Evolutionary conservation across 2,113 vertebrate genomes (phyloP).

Genomic region (Symphodus melops): DNA sequence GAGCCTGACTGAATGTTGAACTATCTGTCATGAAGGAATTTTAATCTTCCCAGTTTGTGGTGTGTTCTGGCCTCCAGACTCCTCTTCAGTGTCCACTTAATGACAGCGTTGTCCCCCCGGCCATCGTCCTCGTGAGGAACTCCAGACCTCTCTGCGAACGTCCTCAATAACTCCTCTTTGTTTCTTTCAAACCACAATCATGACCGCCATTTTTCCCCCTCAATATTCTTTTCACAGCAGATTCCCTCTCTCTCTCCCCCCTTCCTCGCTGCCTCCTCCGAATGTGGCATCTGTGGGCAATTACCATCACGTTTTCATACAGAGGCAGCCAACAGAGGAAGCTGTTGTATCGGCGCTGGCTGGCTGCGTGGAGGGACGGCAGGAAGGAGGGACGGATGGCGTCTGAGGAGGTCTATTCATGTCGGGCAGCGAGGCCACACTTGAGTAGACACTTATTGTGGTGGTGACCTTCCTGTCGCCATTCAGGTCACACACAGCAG

Average conservation of each 20-base stretch:
- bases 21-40: slow-evolving; percentile 48
- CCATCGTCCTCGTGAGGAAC: slow-evolving; percentile 33
- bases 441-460: slow-evolving; percentile 63
- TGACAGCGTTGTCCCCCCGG: slow-evolving; percentile 43
- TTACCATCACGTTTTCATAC: slow-evolving; percentile 70
- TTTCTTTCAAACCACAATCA: slow-evolving; percentile 62
- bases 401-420: slow-evolving; percentile 70
- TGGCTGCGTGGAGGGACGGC: slow-evolving; percentile 41
- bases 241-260: slow-evolving; percentile 12
- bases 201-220: slow-evolving; percentile 39
- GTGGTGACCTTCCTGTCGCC: slow-evolving; percentile 63
- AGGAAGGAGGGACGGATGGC: slow-evolving; percentile 62
- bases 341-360: slow-evolving; percentile 56
- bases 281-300: slow-evolving; percentile 73
- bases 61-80: slow-evolving; percentile 3
- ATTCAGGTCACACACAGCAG: slow-evolving; percentile 41
- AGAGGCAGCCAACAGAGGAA: slow-evolving; percentile 75
- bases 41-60: slow-evolving; percentile 55
- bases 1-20: slow-evolving; percentile 31
- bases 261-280: slow-evolving; percentile 27
- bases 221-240: slow-evolving; percentile 60
- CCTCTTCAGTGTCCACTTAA: slow-evolving; percentile 29
- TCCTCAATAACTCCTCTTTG: slow-evolving; percentile 58
- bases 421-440: slow-evolving; percentile 46
- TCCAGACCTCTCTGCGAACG: slow-evolving; percentile 31